Conservation (phyloP, 1,140 invertebrate species). For the Asobara japonica region DNA sequence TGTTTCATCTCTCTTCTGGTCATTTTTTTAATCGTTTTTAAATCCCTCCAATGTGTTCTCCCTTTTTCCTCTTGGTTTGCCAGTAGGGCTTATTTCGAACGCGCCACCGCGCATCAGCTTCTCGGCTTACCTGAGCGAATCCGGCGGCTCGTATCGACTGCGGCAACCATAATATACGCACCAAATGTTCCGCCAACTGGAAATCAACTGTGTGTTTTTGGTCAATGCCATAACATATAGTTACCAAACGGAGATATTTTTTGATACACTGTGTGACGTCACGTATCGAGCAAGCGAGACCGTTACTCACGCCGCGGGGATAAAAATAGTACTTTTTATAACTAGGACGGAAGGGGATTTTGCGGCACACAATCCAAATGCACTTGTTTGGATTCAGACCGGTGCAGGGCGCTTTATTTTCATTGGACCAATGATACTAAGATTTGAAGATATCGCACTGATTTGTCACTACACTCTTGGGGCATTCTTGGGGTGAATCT, state of each 20-base stretch:
- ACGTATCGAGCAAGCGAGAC: too few relatives aligned
- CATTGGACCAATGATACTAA: too few relatives aligned
- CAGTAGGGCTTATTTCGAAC: constrained; percentile 29
- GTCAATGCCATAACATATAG: constrained; percentile 6
- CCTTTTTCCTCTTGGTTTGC: constrained; percentile 8
- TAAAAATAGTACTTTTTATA: too few relatives aligned
- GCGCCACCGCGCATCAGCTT: constrained; percentile 52
- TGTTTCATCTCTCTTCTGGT: constrained; percentile 42
- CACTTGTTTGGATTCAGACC: too few relatives aligned
- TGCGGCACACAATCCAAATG: too few relatives aligned
- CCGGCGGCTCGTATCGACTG: constrained; percentile 52
- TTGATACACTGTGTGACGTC: not conserved
- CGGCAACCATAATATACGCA: constrained; percentile 58
- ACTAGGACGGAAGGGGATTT: too few relatives aligned
- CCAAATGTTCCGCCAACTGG: constrained; percentile 53
- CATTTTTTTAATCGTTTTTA: constrained; percentile 15
- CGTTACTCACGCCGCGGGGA: too few relatives aligned
- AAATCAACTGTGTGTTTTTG: constrained; percentile 47
- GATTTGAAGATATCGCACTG: too few relatives aligned
- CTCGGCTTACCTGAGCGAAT: constrained; percentile 43
- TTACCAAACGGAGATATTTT: too few relatives aligned
- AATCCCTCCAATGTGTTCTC: not conserved
- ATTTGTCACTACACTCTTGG: too few relatives aligned
- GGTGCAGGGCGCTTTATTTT: too few relatives aligned
- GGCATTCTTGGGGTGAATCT: too few relatives aligned